phyloP scores from a whole-genome alignment of 2,888 invertebrate genomes.

The Phortica magna region DNA sequence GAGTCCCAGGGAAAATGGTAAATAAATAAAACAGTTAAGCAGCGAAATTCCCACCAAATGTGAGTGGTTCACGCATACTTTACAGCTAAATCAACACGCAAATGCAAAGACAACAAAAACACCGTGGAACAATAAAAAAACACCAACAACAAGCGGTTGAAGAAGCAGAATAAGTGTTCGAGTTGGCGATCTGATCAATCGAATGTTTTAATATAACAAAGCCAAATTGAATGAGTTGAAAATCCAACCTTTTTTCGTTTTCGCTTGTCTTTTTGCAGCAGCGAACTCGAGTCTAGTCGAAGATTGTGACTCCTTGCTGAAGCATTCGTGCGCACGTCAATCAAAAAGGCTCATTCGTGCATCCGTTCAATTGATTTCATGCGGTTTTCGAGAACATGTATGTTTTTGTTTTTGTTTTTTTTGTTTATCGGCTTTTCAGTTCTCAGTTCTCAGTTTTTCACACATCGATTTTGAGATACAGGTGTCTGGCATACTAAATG shows the following conservation, averaged over 20 bases:
- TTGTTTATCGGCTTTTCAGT: no score
- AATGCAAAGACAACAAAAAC: slow-evolving; percentile 1
- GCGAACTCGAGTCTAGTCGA: neutral
- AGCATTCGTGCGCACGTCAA: neutral
- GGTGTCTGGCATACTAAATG: slow-evolving; percentile 50
- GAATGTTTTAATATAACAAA: neutral
- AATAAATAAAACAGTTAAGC: slow-evolving; percentile 37
- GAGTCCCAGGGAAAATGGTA: neutral
- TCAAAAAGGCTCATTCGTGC: neutral
- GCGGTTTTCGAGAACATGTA: no score
- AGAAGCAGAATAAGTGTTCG: slow-evolving; percentile 55
- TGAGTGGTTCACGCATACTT: slow-evolving; percentile 34
- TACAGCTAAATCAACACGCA: slow-evolving; percentile 57
- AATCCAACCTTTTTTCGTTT: neutral
- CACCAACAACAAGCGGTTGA: slow-evolving; percentile 39
- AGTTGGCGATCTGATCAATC: neutral
- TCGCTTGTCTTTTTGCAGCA: neutral
- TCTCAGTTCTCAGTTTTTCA: slow-evolving; percentile 35
- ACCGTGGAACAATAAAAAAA: neutral
- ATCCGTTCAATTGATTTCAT: neutral
- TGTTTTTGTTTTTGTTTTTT: no score
- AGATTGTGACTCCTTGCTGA: neutral
- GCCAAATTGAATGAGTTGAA: no score
- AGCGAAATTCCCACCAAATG: slow-evolving; percentile 47
- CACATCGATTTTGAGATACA: slow-evolving; percentile 54